These are phyloP conservation scores for Buathra laborator DNA, from an alignment of 2,888 invertebrate species.

Conservation along the genomic window DNA sequence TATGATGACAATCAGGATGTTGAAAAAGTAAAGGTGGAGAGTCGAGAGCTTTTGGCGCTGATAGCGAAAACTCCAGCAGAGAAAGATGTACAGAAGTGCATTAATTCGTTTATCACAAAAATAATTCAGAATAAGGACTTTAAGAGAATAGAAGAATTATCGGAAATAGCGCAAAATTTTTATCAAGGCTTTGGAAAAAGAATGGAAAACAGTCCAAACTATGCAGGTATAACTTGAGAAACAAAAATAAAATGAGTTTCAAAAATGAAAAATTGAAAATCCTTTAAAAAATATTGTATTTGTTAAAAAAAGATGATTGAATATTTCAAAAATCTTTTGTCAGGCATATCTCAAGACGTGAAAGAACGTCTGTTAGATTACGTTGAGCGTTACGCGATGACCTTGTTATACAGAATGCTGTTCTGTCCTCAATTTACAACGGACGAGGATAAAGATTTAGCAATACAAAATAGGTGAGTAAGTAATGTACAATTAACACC, in stretches of 20 bases:
- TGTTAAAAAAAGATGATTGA: not conserved
- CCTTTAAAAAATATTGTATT: not conserved
- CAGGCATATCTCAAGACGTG: conserved; percentile 89
- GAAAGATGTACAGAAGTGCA: conserved; percentile 89
- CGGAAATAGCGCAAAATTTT: conserved; percentile 96
- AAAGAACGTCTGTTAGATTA: conserved; percentile 95
- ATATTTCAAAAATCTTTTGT: conserved; percentile 64
- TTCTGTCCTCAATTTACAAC: conserved; percentile 96
- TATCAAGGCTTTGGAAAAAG: conserved; percentile 93
- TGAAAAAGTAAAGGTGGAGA: conserved; percentile 85
- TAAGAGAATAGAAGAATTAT: conserved; percentile 93
- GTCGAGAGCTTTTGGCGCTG: conserved; percentile 78
- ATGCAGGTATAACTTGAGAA: conserved; percentile 84
- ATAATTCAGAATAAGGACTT: conserved; percentile 88
- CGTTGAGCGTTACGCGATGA: conserved; percentile 97
- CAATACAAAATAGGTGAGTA: conserved; percentile 91
- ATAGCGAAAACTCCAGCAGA: conserved; percentile 84
- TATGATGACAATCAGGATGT: conserved; percentile 86
- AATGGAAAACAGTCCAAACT: conserved; percentile 89
- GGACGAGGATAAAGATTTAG: conserved; percentile 97
- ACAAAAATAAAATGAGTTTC: not conserved
- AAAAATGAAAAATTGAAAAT: too few relatives aligned
- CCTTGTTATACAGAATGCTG: conserved; percentile 93
- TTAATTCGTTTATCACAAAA: conserved; percentile 89
- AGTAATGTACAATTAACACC: not conserved